Evolutionary conservation across 1,140 invertebrate species (phyloP).

Genomic region (Hyposmocoma kahamanoa): DNA sequence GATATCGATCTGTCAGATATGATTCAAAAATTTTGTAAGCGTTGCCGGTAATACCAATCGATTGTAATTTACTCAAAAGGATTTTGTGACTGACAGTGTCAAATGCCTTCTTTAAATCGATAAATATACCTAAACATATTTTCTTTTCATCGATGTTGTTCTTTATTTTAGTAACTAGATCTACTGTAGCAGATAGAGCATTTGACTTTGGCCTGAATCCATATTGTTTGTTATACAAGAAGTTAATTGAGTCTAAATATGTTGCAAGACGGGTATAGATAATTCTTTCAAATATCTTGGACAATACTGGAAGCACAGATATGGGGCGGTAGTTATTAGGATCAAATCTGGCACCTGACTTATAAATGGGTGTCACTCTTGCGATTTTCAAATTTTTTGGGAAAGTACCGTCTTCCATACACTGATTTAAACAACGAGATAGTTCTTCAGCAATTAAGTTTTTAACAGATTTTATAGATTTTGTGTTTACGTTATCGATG

Average conservation of each 20-base stretch:
- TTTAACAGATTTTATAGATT: slow-evolving; percentile 22
- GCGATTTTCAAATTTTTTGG: slow-evolving; percentile 22
- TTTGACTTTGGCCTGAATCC: neutral
- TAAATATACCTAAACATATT: neutral
- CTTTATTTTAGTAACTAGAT: neutral
- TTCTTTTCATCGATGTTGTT: neutral
- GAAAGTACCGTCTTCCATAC: slow-evolving; percentile 14
- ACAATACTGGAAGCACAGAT: slow-evolving; percentile 19
- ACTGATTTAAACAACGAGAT: slow-evolving; percentile 18
- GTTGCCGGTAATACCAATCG: neutral
- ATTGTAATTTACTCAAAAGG: neutral
- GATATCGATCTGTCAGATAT: neutral
- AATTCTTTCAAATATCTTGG: slow-evolving; percentile 19
- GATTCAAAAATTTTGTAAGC: neutral
- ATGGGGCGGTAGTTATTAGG: slow-evolving; percentile 22
- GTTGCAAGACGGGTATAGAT: slow-evolving; percentile 5
- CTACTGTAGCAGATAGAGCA: neutral
- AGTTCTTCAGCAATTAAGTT: slow-evolving; percentile 13
- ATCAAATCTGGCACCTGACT: slow-evolving; percentile 16
- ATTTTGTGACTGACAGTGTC: neutral
- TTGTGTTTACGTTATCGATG: slow-evolving; percentile 18
- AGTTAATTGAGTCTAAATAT: neutral
- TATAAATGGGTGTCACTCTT: slow-evolving; percentile 23
- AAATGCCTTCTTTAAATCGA: neutral
- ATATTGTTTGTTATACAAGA: neutral